A percentile compares a stretch with the other conserved stretches of the same genome.
These are phyloP conservation scores for Silurus glanis DNA, from an alignment of 2,113 vertebrate genomes.

Conservation along the genomic window DNA sequence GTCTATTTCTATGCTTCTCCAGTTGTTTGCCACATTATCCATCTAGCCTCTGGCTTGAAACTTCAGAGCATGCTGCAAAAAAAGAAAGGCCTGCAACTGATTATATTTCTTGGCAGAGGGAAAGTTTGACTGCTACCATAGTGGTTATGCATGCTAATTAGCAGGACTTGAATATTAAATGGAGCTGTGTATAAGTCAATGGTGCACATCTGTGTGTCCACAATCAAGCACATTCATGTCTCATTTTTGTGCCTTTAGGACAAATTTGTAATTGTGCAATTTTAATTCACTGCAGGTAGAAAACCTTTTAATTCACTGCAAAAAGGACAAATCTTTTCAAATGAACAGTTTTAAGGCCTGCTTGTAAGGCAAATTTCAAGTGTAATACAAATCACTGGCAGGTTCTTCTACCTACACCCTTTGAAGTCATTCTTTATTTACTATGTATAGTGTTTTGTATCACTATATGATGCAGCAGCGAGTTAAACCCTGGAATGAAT, in stretches of 20 bases:
- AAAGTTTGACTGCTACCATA: neutral
- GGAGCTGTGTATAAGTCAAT: neutral
- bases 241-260: neutral
- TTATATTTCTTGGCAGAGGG: neutral
- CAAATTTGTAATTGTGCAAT: neutral
- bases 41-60: neutral
- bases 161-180: neutral
- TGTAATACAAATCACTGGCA: neutral
- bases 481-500: neutral
- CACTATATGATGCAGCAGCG: neutral
- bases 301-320: neutral
- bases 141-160: neutral
- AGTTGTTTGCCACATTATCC: conserved; percentile 4
- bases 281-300: neutral
- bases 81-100: neutral
- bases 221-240: neutral
- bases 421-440: neutral
- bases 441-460: neutral
- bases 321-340: neutral
- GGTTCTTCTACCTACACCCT: neutral
- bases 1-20: conserved; percentile 18
- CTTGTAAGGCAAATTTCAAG: neutral
- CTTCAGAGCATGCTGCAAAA: neutral
- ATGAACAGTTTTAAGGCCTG: neutral
- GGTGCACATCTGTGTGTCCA: neutral